These are phyloP conservation scores for Atethmia centrago DNA, from an alignment of 2,888 invertebrate species.

Conservation along the genomic window DNA sequence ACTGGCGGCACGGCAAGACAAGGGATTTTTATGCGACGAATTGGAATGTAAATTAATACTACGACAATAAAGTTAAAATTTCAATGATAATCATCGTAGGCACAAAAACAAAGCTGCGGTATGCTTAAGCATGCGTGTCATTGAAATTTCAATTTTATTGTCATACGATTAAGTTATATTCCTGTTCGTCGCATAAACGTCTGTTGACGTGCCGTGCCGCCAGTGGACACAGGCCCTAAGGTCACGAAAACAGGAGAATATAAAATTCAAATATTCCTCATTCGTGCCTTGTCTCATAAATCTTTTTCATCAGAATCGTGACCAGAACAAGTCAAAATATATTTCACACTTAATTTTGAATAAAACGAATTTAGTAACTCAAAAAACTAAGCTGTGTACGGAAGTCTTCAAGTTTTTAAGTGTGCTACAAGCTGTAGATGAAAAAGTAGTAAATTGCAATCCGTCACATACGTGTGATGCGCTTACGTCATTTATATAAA, in stretches of 20 bases:
- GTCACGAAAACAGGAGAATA: too few species aligned
- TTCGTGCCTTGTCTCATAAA: too few species aligned
- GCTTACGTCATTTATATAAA: conserved; percentile 27
- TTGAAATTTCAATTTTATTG: neutral
- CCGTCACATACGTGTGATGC: conserved; percentile 24
- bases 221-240: neutral
- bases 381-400: conserved; percentile 40
- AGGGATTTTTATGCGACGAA: neutral
- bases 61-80: neutral
- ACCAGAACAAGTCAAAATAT: conserved; percentile 47
- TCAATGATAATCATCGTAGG: neutral
- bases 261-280: too few species aligned
- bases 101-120: too few species aligned
- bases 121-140: neutral
- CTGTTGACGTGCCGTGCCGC: neutral
- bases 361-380: conserved; percentile 39
- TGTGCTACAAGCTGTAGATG: neutral
- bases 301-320: conserved; percentile 55
- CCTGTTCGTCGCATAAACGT: too few species aligned
- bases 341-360: conserved; percentile 51
- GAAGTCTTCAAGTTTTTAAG: conserved; percentile 28
- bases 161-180: neutral
- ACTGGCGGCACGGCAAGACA: neutral
- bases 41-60: neutral
- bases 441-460: conserved; percentile 34